Base-by-base conservation (phyloP, 2,113 vertebrate species). In the Myrmophylax atrothorax region DNA sequence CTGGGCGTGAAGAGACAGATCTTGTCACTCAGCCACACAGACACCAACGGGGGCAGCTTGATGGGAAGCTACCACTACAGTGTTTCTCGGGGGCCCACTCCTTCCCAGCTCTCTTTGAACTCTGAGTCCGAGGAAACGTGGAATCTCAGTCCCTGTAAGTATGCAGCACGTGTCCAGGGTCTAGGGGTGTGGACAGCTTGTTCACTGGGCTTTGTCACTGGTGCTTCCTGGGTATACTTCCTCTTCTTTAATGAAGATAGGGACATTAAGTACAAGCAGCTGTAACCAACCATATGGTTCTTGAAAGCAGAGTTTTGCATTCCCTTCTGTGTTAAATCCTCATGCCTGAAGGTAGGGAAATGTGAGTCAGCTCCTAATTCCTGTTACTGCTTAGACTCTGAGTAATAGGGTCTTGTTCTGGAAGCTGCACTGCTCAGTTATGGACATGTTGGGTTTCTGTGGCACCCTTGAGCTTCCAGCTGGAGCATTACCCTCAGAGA, bases 91-190 rank as follows among this genome's bases (percentile, higher is more conserved):
- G 96, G 68, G 4, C 90, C 85, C 37, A 86, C 95, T 25, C 84
- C 95, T 87, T 96, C 97, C 33, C 90, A 76, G 3, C 68, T 90
- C 3, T 95, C 95, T 14, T 35, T 96, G 70, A 93, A 77, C 66
- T 94, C 79, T 0, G 92, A 94, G 50, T 38, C 82, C 0, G 93
- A 96, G 67, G 97, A 97, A 81, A 83, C 42, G 0, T 98, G 97
- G 96, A 96, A 96, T 79, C 86, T 98, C 70, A 93, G 93, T 79
- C 97, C 97, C 31, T n/a, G 97, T 98, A 87, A 97, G 97, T 97
- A 84, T 31, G 13, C 33, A 55, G 66, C 75, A 78, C 44, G 29
- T 69, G 18, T 50, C 42, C 29, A 6, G 46, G 17, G 23, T 58
- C 82, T 87, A 53, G 50, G 14, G 59, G 7, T 64, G 33, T 44